phyloP scores from a whole-genome alignment of 1,140 invertebrate genomes.

The Drosophila truncata region DNA sequence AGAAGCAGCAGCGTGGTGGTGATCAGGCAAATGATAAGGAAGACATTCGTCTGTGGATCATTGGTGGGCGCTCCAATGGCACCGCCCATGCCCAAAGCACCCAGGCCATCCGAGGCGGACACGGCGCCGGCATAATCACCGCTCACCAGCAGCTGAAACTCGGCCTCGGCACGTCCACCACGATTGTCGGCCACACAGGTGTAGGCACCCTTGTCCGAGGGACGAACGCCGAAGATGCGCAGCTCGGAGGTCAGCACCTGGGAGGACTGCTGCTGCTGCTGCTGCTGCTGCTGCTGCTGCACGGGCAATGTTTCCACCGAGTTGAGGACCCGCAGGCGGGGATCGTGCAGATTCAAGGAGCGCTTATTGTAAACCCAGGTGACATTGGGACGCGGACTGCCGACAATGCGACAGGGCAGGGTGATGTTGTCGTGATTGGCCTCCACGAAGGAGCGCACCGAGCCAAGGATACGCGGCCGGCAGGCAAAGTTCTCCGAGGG shows the following conservation, averaged over 20 bases:
- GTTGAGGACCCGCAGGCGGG: slow-evolving; percentile 83
- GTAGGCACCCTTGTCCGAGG: slow-evolving; percentile 94
- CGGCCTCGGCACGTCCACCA: slow-evolving; percentile 92
- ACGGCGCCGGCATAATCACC: slow-evolving; percentile 86
- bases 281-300: too few relatives aligned
- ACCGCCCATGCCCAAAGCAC: slow-evolving; percentile 53
- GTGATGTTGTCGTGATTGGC: slow-evolving; percentile 90
- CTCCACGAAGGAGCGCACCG: slow-evolving; percentile 86
- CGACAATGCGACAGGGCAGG: slow-evolving; percentile 91
- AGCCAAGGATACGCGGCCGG: slow-evolving; percentile 89
- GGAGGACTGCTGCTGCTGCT: slow-evolving; percentile 13
- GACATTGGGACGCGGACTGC: slow-evolving; percentile 91
- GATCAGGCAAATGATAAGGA: slow-evolving; percentile 86
- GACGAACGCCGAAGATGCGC: slow-evolving; percentile 89
- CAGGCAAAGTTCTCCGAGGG: slow-evolving; percentile 93
- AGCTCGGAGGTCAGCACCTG: slow-evolving; percentile 86
- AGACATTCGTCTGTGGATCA: slow-evolving; percentile 84
- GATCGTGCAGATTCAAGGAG: slow-evolving; percentile 86
- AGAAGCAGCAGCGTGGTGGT: slow-evolving; percentile 87
- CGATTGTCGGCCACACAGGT: slow-evolving; percentile 94
- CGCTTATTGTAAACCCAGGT: slow-evolving; percentile 90
- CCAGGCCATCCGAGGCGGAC: slow-evolving; percentile 80
- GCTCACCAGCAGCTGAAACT: slow-evolving; percentile 87
- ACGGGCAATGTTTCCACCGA: slow-evolving; percentile 58
- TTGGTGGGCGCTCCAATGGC: slow-evolving; percentile 74